Evolutionary conservation across 2,888 invertebrate genomes (phyloP), one percentile per base, ranked within the genome.

Genomic region (Acrobasis consociella): DNA sequence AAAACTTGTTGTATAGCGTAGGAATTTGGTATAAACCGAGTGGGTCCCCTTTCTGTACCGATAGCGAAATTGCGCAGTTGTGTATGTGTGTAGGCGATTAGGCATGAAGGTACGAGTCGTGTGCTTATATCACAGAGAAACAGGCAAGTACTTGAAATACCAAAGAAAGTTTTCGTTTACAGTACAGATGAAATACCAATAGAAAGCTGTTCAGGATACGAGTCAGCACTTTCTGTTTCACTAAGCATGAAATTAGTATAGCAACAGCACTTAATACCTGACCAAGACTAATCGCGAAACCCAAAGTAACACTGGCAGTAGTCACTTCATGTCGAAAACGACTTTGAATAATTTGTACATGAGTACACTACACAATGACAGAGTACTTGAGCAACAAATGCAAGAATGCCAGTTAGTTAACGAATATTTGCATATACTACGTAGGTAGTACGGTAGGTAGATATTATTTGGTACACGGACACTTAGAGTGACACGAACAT

Each of bases 361-460:
- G n/a, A 37, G 16, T 42, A 56, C 17, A 56, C 56, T 17, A 17
- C 5, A 56, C 56, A 56, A 56, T 42, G 56, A 56, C 46, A 8
- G 16, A 10, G n/a, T 13, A 56, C 42, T 56, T 56, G 15, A 56
- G 56, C 56, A 56, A 56, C 42, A 56, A 56, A 56, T 39, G 56
- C 46, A 46, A 22, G 56, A 17, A 56, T 16, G 55, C 17, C 56
- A 56, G 56, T 56, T 56, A n/a, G 56, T 56, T 46, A 56, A 42
- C 42, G 56, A 46, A 56, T 56, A 56, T 56, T 56, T 56, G n/a
- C 56, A 56, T 56, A 56, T 42, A 56, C 56, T 42, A 42, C 46
- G 17, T 42, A 17, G 39, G 13, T 17, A 46, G 46, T 31, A 31
- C 2, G 31, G 31, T 7, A 55, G 8, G 15, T 55, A n/a, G 55